Evolutionary conservation across 2,797 vertebrate species (phyloP), one percentile per base, ranked within the genome.

Genomic region (Geotrypetes seraphini): DNA sequence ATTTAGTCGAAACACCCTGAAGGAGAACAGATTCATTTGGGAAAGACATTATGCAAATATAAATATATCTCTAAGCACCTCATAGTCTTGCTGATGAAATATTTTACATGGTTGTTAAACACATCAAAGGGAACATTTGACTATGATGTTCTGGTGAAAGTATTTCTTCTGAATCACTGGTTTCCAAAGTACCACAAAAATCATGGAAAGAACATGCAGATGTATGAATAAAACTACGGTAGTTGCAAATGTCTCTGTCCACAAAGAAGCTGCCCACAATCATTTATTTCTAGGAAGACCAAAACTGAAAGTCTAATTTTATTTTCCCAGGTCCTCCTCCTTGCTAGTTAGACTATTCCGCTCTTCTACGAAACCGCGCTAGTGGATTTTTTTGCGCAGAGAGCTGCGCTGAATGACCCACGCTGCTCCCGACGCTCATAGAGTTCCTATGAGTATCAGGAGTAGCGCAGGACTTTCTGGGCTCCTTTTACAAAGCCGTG

Each of bases 11-110:
- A 88, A 88, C 88, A 86, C 91, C 95, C 94, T 92, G 81, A 79
- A 95, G 95, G 91, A 91, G 78, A 77, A 79, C 79, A 81, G 80
- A 79, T 74, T 78, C 85, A 90, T 80, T 85, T 88, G 91, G 87
- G 86, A 87, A 92, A 92, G 91, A 96, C 90, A 94, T 97, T 98
- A 98, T 97, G 92, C 88, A 94, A 97, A 97, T 97, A 55, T 31
- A 68, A 62, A 74, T 71, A 70, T 84, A 83, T 81, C 79, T 75
- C 77, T 79, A 72, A 73, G 77, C 82, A 79, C 80, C 81, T 84
- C 24, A 51, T 79, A 83, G 83, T 81, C 78, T 72, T 70, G 78
- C 78, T 81, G 76, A 77, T 81, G 76, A 80, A 80, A 80, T 81
- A 80, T 82, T 85, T 84, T 86, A 73, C 80, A 84, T 80, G 83